Evolutionary conservation across 2,113 vertebrate species (phyloP), one percentile per base, ranked within the genome.

Genomic region (Sakesphorus luctuosus): DNA sequence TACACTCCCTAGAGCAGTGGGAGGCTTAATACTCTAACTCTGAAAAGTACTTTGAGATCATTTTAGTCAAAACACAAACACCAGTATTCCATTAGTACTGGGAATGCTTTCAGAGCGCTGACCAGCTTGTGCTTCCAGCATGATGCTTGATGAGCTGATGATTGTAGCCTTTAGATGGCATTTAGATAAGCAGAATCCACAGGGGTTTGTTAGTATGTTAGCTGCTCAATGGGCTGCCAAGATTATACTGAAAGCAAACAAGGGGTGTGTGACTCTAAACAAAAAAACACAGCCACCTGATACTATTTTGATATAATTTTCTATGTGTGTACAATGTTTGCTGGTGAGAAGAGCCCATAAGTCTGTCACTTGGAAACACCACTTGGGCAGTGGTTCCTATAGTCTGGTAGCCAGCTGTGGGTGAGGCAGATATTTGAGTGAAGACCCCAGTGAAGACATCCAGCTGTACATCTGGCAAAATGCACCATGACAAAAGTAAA

Each of bases 61-160:
- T 82, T 89, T 76, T 49, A 91, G 77, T 79, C 69, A 79, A 94
- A 87, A 94, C 61, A 58, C 87, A 93, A 87, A 35, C 66, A 72
- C 53, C 53, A 46, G 58, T 89, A 36, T 72, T 58, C 47, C 49
- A 8, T 87, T 68, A 84, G 66, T 43, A 38, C 58, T 40, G n/a
- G 55, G 43, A 87, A 87, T 43, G 49, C n/a, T 82, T 95, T 96
- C 67, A 73, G 71, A 87, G 26, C 62, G 26, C 13, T 53, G 69
- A 56, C 69, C 55, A 84, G 43, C 40, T 84, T 87, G 44, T 73
- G n/a, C 19, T 94, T 94, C 58, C 87, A 89, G 55, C 33, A 46
- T 79, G 49, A 89, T 44, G 63, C 40, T 49, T 79, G 58, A 89
- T 52, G 59, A 88, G 52, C 47, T 83, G 52, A n/a, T 55, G 80